Conservation (phyloP, 2,113 vertebrate species). For the Anoplopoma fimbria region DNA sequence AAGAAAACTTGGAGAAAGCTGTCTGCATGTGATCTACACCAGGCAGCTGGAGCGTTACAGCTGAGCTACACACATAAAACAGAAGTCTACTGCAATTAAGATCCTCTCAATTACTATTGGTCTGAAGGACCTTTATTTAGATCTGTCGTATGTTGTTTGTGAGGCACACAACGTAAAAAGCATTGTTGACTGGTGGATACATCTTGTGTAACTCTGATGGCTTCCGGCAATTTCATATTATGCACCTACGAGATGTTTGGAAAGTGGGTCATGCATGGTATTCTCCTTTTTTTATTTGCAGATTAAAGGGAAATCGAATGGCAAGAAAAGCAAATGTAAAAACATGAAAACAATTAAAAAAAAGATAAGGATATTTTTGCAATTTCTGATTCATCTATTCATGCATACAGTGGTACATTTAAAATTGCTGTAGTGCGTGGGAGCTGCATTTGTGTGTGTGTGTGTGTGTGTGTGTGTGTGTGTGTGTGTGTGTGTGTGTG, state of each 20-base stretch:
- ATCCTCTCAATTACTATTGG: constrained; percentile 58
- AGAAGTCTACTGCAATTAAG: constrained; percentile 58
- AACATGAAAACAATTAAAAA: background rate
- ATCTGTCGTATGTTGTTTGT: constrained; percentile 47
- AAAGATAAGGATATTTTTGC: background rate
- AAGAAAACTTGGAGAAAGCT: constrained; percentile 64
- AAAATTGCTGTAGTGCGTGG: background rate
- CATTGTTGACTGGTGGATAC: background rate
- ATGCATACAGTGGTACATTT: background rate
- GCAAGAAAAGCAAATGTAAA: background rate
- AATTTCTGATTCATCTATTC: background rate
- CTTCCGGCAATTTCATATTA: constrained; percentile 24
- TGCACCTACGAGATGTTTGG: background rate
- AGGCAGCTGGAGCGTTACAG: constrained; percentile 40
- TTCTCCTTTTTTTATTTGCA: background rate
- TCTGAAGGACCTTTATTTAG: constrained; percentile 53
- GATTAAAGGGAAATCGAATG: background rate
- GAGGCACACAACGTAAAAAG: constrained; percentile 18
- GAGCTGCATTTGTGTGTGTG: background rate
- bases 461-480: too few species aligned
- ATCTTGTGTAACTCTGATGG: background rate
- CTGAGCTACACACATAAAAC: constrained; percentile 59
- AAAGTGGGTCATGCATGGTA: background rate
- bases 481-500: background rate
- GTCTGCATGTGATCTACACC: constrained; percentile 51